Evolutionary conservation across 2,113 vertebrate genomes (phyloP).

Genomic region (Phoenicopterus ruber): DNA sequence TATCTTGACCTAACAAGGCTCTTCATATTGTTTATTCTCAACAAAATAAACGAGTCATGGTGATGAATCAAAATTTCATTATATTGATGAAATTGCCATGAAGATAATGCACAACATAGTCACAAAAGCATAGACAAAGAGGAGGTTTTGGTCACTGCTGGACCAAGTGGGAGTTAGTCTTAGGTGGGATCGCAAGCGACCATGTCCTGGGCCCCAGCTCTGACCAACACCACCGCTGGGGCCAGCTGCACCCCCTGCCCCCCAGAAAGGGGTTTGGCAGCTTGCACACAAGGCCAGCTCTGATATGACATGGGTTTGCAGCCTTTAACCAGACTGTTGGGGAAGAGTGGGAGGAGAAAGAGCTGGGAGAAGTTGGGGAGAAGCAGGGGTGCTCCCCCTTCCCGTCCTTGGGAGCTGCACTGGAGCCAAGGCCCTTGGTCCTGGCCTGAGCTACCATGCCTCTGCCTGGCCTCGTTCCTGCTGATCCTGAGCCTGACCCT

Average conservation of each 20-base stretch:
- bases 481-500: not conserved
- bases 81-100: not conserved
- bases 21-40: not conserved
- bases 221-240: fast-evolving
- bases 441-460: no score
- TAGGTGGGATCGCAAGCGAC: not conserved
- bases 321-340: not conserved
- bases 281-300: not conserved
- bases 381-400: not conserved
- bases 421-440: not conserved
- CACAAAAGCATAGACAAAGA: not conserved
- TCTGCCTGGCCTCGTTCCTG: not conserved
- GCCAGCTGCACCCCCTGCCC: fast-evolving
- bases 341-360: not conserved
- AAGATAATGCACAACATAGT: not conserved
- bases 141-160: not conserved
- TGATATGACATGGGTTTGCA: not conserved
- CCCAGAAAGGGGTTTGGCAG: not conserved
- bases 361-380: not conserved
- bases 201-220: not conserved
- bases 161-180: not conserved
- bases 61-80: not conserved
- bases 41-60: not conserved
- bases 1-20: not conserved
- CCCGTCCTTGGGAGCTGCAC: not conserved